Base-by-base conservation (phyloP, 2,888 invertebrate genomes). In the Lepidonotus clava region DNA sequence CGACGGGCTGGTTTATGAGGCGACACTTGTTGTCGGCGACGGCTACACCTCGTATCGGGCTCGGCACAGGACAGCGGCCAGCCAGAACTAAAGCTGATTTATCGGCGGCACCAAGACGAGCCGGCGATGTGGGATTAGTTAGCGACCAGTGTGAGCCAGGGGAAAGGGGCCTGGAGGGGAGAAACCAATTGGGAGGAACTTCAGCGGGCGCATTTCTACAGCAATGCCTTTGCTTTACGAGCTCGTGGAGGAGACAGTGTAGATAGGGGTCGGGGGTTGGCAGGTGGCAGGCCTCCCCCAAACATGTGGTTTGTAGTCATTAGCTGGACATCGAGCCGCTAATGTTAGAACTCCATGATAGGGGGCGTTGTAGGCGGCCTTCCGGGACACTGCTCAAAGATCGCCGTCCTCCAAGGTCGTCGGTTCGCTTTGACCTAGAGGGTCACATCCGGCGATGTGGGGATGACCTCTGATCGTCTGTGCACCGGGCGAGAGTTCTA, bases 71-170 rank as follows among this genome's bases (percentile, higher is more conserved):
- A n/a, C 28, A 61, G 5, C 21, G 28, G 28, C 61, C 28, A 28
- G 28, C 61, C 61, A 61, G 28, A 61, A 61, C 61, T 61, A 61
- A 61, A 61, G 61, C 28, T n/a, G 61, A 61, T 61, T 61, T 4
- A 61, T 4, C 28, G 28, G 61, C 24, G 21, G 28, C 24, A 11
- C 28, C 28, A 1, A 61, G 61, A 1, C 11, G 28, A 28, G 53
- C 1, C 11, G 61, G 61, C n/a, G 24, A n/a, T n/a, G n/a, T n/a
- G n/a, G n/a, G 61, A 61, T 61, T 28, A 61, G 61, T 28, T 61
- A 1, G 61, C 28, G 61, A 61, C n/a, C 61, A 46, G n/a, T n/a
- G n/a, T n/a, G n/a, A n/a, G n/a, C n/a, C n/a, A n/a, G n/a, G n/a
- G n/a, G n/a, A n/a, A n/a, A n/a, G n/a, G n/a, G n/a, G n/a, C n/a